Conservation (phyloP, 2,113 vertebrate genomes). For the Xenus cinereus region DNA sequence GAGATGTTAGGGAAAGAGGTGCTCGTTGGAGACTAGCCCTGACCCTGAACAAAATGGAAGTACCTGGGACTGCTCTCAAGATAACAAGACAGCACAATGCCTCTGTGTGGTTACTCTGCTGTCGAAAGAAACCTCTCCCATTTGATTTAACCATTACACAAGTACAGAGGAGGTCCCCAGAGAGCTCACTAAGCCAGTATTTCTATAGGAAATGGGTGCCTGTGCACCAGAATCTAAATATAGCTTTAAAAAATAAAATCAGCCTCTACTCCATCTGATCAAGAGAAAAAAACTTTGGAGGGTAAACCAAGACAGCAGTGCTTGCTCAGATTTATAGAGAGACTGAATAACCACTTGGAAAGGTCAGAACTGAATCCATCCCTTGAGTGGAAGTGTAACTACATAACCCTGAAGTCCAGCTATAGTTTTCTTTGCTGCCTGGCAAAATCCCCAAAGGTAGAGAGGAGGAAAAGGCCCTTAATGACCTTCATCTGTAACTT, state of each 20-base stretch:
- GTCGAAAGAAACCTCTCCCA: not conserved
- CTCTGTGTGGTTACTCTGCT: not conserved
- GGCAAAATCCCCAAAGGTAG: not conserved
- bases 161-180: not conserved
- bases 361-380: not conserved
- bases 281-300: not conserved
- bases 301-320: not conserved
- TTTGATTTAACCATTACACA: not conserved
- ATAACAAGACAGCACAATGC: not conserved
- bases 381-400: not conserved
- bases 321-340: not conserved
- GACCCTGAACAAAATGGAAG: not conserved
- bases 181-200: not conserved
- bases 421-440: not conserved
- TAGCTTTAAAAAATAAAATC: not conserved
- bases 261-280: not conserved
- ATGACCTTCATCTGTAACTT: not conserved
- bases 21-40: not conserved
- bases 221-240: not conserved
- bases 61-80: not conserved
- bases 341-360: not conserved
- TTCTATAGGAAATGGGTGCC: not conserved
- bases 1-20: not conserved
- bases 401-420: not conserved
- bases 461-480: not conserved